phyloP scores from a whole-genome alignment of 92 coral and sea anemone genomes.

The Epizoanthus illoricatus region DNA sequence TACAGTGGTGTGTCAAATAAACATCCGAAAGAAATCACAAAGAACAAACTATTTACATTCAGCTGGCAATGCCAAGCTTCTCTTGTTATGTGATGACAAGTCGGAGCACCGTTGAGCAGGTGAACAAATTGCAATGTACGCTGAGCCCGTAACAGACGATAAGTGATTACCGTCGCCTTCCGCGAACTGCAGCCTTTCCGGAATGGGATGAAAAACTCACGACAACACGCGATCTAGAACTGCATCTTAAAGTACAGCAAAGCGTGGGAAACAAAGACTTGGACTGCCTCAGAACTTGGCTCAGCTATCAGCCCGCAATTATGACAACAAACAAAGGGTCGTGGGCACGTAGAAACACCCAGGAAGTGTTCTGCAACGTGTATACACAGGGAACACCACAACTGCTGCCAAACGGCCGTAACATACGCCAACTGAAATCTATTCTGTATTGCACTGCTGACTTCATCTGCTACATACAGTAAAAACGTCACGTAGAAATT shows the following conservation, averaged over 20 bases:
- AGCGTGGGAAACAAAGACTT: not conserved
- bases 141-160: not conserved
- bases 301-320: not conserved
- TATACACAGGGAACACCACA: not conserved
- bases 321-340: not conserved
- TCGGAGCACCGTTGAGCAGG: not conserved
- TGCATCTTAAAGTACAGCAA: not conserved
- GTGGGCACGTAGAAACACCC: not conserved
- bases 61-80: not conserved
- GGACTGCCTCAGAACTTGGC: too few relatives aligned
- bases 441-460: too few relatives aligned
- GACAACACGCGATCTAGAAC: not conserved
- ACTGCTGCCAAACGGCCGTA: not conserved
- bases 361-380: not conserved
- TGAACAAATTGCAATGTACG: not conserved
- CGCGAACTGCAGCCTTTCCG: not conserved
- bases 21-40: not conserved
- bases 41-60: not conserved
- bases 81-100: not conserved
- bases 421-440: too few relatives aligned
- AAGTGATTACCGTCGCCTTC: conserved; percentile 15
- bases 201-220: not conserved
- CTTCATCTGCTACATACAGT: too few relatives aligned
- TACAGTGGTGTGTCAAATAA: not conserved
- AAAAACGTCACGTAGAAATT: too few relatives aligned